These are phyloP conservation scores for Temnothorax rugatulus DNA, from an alignment of 2,888 invertebrate genomes.

Conservation along the genomic window DNA sequence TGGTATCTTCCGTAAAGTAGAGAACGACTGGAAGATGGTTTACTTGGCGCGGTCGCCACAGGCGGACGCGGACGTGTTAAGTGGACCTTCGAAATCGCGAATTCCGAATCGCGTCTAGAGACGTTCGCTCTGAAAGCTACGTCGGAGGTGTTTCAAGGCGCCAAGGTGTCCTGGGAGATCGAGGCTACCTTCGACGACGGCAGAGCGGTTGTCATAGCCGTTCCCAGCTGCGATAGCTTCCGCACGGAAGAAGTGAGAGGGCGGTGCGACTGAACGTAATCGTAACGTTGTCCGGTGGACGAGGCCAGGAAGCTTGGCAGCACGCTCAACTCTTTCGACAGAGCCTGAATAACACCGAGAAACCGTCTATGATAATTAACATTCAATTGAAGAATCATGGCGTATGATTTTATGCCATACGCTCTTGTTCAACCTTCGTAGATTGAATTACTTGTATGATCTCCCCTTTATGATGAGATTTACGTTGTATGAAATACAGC, in stretches of 20 bases:
- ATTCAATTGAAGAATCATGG: conserved; percentile 24
- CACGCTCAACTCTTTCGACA: conserved; percentile 98
- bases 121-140: conserved; percentile 76
- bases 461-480: background rate
- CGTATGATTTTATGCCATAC: background rate
- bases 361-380: conserved; percentile 75
- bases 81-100: conserved; percentile 90
- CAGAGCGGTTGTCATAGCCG: conserved; percentile 71
- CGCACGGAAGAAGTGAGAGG: conserved; percentile 74
- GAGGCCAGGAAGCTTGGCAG: conserved; percentile 94
- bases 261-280: conserved; percentile 86
- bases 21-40: conserved; percentile 96
- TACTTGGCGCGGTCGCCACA: conserved; percentile 93
- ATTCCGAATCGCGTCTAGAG: conserved; percentile 86
- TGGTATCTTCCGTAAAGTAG: conserved; percentile 93
- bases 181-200: conserved; percentile 71
- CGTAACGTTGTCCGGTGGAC: conserved; percentile 91
- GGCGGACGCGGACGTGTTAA: conserved; percentile 87
- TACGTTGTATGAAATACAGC: conserved; percentile 7
- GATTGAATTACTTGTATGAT: conserved; percentile 15
- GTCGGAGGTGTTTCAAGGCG: conserved; percentile 76
- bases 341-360: conserved; percentile 85
- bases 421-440: background rate
- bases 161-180: conserved; percentile 79
- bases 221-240: conserved; percentile 75